Conservation (phyloP, 2,797 vertebrate genomes). For the Menidia menidia region DNA sequence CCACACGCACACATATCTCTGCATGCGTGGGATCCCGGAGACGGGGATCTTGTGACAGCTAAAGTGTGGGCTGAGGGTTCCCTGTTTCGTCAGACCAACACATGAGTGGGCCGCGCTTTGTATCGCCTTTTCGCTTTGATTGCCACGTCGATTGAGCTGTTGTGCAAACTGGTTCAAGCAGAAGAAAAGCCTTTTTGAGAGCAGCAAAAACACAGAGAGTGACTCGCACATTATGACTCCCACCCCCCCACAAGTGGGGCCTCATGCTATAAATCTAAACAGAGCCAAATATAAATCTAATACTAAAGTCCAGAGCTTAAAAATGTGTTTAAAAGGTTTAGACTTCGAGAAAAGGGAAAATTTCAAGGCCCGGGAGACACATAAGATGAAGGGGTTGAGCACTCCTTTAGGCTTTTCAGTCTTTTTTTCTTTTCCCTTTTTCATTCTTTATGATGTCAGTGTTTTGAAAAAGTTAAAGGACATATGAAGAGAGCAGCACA, state of each 20-base stretch:
- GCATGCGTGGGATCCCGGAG: constrained; percentile 40
- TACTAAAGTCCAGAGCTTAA: no score
- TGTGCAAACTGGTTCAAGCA: constrained; percentile 36
- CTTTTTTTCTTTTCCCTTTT: no score
- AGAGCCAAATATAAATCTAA: no score
- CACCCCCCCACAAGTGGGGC: no score
- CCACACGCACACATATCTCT: constrained; percentile 16
- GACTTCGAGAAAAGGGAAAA: no score
- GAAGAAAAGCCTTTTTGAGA: constrained; percentile 23
- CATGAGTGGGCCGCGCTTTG: constrained; percentile 40
- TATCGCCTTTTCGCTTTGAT: constrained; percentile 63
- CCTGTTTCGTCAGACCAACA: constrained; percentile 45
- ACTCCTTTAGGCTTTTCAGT: no score
- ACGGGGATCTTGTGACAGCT: constrained; percentile 41
- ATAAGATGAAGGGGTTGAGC: no score
- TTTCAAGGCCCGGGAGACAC: no score
- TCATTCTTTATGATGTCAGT: not conserved
- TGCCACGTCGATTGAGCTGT: constrained; percentile 42
- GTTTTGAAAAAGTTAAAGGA: not conserved
- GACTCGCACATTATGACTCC: no score
- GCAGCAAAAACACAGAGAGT: not conserved
- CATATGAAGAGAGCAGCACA: not conserved
- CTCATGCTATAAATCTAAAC: not conserved
- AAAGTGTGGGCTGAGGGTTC: constrained; percentile 50
- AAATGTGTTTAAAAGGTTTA: no score